Conservation (phyloP, 2,113 vertebrate genomes). For the Ptyas mucosa region DNA sequence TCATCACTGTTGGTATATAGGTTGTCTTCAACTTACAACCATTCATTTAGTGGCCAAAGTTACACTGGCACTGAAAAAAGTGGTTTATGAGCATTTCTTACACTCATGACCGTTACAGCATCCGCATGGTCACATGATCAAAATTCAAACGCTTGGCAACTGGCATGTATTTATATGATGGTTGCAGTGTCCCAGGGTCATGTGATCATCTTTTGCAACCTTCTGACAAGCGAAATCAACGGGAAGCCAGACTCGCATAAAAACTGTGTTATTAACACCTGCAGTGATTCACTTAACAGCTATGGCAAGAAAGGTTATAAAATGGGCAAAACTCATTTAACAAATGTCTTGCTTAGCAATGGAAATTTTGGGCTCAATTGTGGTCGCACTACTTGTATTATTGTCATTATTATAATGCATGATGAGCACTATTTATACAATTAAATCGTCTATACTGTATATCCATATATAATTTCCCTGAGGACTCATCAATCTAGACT, state of each 20-base stretch:
- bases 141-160: not conserved
- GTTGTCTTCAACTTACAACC: not conserved
- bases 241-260: not conserved
- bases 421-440: not conserved
- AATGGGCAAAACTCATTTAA: not conserved
- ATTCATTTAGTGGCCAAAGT: not conserved
- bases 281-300: not conserved
- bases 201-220: not conserved
- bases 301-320: not conserved
- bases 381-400: not conserved
- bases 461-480: not conserved
- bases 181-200: not conserved
- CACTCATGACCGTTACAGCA: not conserved
- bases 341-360: not conserved
- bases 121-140: not conserved
- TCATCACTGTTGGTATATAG: not conserved
- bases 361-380: not conserved
- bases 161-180: not conserved
- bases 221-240: not conserved
- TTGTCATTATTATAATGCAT: not conserved
- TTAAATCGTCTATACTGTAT: not conserved
- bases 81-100: not conserved
- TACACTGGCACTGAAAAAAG: not conserved
- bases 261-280: not conserved
- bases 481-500: not conserved